A percentile compares a stretch with the other conserved stretches of the same genome.
Evolutionary conservation across 2,113 vertebrate species (phyloP).

Genomic region (Oryzias curvinotus): DNA sequence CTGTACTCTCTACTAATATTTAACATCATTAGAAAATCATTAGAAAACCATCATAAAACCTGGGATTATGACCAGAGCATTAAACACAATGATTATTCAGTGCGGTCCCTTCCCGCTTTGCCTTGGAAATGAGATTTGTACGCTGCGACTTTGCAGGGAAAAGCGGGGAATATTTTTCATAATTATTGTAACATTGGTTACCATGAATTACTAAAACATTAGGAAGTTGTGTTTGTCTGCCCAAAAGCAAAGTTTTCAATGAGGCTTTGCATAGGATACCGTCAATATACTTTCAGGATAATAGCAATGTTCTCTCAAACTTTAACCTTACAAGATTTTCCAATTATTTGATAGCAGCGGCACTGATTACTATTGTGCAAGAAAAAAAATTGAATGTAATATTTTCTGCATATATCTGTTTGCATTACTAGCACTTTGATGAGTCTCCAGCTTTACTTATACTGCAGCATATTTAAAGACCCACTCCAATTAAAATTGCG

Average conservation of each 20-base stretch:
- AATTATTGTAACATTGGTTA: constrained; percentile 78
- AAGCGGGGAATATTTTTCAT: constrained; percentile 77
- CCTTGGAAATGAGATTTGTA: constrained; percentile 80
- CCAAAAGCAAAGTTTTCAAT: constrained; percentile 73
- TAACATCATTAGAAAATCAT: constrained; percentile 88
- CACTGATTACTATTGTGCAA: constrained; percentile 12
- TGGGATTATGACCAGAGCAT: constrained; percentile 84
- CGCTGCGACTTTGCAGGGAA: constrained; percentile 61
- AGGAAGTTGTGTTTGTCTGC: constrained; percentile 69
- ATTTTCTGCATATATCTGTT: background rate
- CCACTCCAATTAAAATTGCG: background rate
- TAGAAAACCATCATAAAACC: constrained; percentile 86
- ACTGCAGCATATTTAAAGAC: background rate
- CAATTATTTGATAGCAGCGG: constrained; percentile 15
- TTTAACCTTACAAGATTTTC: constrained; percentile 32
- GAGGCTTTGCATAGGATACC: constrained; percentile 65
- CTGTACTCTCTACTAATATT: constrained; percentile 84
- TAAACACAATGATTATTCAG: constrained; percentile 86
- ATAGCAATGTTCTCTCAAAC: constrained; percentile 64
- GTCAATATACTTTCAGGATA: constrained; percentile 70
- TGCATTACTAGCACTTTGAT: constrained; percentile 3
- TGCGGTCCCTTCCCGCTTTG: constrained; percentile 74
- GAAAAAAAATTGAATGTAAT: constrained; percentile 8
- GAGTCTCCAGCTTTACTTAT: constrained; percentile 7
- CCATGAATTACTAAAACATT: constrained; percentile 74